These are phyloP conservation scores for Thalassophryne amazonica DNA, from an alignment of 2,797 vertebrate genomes.

Conservation along the genomic window DNA sequence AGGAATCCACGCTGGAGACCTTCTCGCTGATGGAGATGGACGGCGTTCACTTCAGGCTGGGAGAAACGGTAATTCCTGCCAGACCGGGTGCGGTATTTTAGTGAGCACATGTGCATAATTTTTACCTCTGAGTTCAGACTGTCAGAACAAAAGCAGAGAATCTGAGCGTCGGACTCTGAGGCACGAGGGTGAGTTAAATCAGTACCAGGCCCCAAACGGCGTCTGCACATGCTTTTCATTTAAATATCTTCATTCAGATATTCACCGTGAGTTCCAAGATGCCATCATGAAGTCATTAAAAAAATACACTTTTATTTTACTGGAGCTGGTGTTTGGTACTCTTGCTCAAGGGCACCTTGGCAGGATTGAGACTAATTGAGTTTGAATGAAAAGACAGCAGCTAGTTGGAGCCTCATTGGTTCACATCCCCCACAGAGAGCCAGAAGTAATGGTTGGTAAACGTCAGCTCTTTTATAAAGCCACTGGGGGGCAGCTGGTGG, in stretches of 20 bases:
- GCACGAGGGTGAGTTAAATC: constrained; percentile 42
- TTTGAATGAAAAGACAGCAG: no score
- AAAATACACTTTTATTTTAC: no score
- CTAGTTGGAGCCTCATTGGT: no score
- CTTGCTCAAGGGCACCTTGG: no score
- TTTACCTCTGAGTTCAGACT: constrained; percentile 23
- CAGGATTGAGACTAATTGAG: no score
- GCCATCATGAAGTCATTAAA: no score
- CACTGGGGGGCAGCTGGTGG: no score
- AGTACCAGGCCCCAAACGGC: constrained; percentile 39
- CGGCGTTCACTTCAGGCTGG: constrained; percentile 77
- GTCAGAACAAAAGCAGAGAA: constrained; percentile 19
- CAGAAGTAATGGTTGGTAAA: no score
- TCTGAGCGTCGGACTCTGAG: constrained; percentile 13
- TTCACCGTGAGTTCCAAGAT: constrained; percentile 10
- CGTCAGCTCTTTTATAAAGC: no score
- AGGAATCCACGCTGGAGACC: constrained; percentile 67
- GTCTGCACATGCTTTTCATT: constrained; percentile 41
- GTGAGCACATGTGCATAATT: constrained; percentile 22
- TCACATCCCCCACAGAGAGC: no score
- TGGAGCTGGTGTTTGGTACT: no score
- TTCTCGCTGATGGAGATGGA: constrained; percentile 81
- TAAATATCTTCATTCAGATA: constrained; percentile 6
- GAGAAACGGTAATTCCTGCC: constrained; percentile 78
- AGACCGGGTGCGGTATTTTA: constrained; percentile 1